Evolutionary conservation across 2,797 vertebrate genomes (phyloP), one percentile per base, ranked within the genome.

Genomic region (Gephyroberyx darwinii): DNA sequence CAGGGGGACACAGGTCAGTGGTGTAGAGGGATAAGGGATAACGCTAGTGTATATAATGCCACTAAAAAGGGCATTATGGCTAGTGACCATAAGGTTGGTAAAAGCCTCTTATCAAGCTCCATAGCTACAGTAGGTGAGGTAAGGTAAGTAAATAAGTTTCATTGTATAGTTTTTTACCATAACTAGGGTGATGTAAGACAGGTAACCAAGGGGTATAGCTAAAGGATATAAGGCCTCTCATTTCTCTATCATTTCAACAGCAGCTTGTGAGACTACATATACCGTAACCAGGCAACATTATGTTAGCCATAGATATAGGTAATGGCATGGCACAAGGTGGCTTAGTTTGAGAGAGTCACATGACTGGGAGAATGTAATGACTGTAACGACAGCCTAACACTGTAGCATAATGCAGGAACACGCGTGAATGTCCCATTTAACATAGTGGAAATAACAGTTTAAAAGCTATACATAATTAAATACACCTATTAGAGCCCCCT

Each of bases 1-100:
- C 83, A 84, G 88, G 89, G 91, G 88, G 89, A 84, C 82, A 79
- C 90, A 91, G 93, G 93, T 94, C 88, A 92, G 92, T 92, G 80
- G 73, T 85, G 81, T 89, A 87, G 88, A 75, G 68, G 26, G 26
- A 77, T 65, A 75, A 52, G 73, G 74, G 81, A 20, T 84, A 81
- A 83, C 82, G 84, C 26, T 75, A 85, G 81, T 71, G 61, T 68
- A 33, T 80, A 75, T 84, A 84, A 86, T 78, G 74, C 63, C 60
- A 5, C 35, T 67, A 45, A 81, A 65, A 43, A 66, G 16, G 65
- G 77, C 80, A 75, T 85, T 82, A 82, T 86, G 82, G 50, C 8
- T 82, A 64, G 66, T 73, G 78, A 78, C 68, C 75, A 6, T 85
- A 78, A 70, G 63, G 67, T 79, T 53, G 52, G 37, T 64, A 78